phyloP scores from a whole-genome alignment of 1,140 invertebrate species.

The Magallana angulata region DNA sequence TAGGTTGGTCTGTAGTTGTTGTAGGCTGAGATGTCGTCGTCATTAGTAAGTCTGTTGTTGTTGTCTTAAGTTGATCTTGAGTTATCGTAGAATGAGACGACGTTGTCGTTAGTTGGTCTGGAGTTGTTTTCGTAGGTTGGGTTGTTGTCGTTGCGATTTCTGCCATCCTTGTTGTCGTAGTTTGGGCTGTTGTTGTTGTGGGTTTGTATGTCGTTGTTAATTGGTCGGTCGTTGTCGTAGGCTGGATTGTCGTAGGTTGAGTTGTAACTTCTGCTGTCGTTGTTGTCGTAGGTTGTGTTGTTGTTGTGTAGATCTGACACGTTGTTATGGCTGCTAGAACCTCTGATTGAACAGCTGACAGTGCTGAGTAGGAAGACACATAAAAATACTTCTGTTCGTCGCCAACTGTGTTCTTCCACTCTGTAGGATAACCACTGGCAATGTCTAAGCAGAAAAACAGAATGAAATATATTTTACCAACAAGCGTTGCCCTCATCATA shows the following conservation, averaged over 20 bases:
- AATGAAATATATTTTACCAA: no score
- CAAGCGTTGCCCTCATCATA: no score
- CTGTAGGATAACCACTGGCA: background rate
- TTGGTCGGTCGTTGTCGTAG: background rate
- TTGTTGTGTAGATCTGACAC: background rate
- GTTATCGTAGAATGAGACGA: background rate
- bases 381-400: constrained; percentile 14
- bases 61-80: background rate
- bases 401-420: background rate
- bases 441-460: background rate
- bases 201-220: background rate
- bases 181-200: background rate
- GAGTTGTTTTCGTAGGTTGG: background rate
- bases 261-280: background rate
- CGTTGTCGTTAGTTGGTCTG: background rate
- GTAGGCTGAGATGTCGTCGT: background rate
- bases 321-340: constrained; percentile 8
- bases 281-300: constrained; percentile 1
- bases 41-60: background rate
- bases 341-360: background rate
- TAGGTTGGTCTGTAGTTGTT: background rate
- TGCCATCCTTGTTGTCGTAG: background rate
- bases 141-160: background rate
- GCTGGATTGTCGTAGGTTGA: background rate
- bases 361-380: background rate